Percentiles rank a stretch among this genome's conserved stretches.
These are phyloP conservation scores for Polyploca ridens DNA, from an alignment of 2,888 invertebrate genomes.

Conservation along the genomic window DNA sequence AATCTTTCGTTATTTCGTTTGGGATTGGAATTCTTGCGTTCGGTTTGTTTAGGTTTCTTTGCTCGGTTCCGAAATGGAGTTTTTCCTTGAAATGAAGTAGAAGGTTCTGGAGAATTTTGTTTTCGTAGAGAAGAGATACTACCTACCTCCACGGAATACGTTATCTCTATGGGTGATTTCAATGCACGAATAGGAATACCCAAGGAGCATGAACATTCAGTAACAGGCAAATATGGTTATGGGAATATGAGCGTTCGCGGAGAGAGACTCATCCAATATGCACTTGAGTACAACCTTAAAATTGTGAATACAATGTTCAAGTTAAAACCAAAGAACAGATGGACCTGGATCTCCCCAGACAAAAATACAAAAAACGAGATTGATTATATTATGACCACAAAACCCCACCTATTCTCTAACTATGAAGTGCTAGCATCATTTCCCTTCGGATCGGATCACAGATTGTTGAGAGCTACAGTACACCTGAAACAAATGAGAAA, in stretches of 20 bases:
- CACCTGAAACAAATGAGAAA: neutral
- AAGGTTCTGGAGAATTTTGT: no score
- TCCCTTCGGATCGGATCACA: conserved; percentile 26
- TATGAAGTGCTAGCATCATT: conserved; percentile 24
- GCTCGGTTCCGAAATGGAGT: no score
- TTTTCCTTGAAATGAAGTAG: no score
- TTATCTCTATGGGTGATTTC: no score
- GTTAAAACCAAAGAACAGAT: conserved; percentile 11
- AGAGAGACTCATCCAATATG: conserved; percentile 17
- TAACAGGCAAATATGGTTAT: neutral
- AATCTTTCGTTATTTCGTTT: no score
- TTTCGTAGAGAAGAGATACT: no score
- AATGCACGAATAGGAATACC: no score
- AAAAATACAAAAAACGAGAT: conserved; percentile 21
- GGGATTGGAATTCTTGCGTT: no score
- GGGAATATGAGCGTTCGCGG: conserved; percentile 20
- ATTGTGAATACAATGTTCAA: conserved; percentile 24
- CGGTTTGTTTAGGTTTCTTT: no score
- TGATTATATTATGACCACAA: conserved; percentile 18
- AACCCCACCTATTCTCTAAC: conserved; percentile 17
- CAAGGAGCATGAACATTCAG: neutral
- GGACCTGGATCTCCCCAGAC: no score
- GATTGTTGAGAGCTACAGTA: conserved; percentile 24
- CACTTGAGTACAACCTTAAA: conserved; percentile 18
- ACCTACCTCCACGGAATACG: no score